Evolutionary conservation across 2,797 vertebrate species (phyloP).

Genomic region (Avahi laniger): DNA sequence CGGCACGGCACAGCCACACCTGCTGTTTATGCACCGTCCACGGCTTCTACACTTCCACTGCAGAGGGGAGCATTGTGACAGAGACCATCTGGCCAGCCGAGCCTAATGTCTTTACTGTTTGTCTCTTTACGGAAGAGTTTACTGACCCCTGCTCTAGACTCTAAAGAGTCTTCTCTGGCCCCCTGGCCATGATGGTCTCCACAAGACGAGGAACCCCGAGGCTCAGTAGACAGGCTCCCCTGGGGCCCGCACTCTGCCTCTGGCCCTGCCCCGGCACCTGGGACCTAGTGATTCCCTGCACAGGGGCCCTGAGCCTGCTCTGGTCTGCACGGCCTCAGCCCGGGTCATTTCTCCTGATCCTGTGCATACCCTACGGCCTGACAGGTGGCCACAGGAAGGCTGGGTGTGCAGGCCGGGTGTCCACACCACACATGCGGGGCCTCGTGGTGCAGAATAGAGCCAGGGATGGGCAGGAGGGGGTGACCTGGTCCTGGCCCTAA

Average conservation of each 20-base stretch:
- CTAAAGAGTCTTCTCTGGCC: neutral
- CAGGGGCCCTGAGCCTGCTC: neutral
- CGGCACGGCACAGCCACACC: neutral
- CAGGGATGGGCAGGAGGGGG: neutral
- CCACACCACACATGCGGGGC: too few species aligned
- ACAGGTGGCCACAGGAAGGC: neutral
- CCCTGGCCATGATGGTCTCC: neutral
- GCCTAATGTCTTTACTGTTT: neutral
- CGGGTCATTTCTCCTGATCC: neutral
- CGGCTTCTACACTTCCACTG: neutral
- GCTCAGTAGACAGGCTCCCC: neutral
- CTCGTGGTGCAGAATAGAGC: neutral
- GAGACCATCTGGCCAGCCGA: neutral
- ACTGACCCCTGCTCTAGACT: neutral
- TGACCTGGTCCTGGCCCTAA: neutral
- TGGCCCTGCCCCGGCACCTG: too few species aligned
- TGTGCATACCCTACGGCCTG: accelerated
- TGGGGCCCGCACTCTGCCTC: neutral
- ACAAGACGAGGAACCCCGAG: accelerated
- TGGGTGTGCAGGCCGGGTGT: neutral
- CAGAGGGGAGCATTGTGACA: neutral
- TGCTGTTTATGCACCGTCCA: neutral
- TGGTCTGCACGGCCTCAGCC: neutral
- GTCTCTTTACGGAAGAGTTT: neutral
- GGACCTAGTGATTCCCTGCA: neutral